A percentile compares a stretch with the other conserved stretches of the same genome.
phyloP scores from a whole-genome alignment of 2,797 vertebrate species.

The Agapornis canus region DNA sequence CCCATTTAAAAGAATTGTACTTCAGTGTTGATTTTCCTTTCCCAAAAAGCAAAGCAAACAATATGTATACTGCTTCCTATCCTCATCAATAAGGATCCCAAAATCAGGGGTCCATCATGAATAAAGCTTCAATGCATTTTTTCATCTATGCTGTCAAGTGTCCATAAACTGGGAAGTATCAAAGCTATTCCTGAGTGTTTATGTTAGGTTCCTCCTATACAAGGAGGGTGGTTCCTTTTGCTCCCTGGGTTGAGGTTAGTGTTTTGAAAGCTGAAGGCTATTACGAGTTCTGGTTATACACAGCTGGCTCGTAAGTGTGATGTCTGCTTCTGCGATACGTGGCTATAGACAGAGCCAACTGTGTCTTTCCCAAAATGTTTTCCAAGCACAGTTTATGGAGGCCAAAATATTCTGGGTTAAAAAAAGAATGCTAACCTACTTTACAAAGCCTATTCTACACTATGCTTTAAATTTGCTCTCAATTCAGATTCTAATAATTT shows the following conservation, averaged over 20 bases:
- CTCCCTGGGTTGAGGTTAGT: not conserved
- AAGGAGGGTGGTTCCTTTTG: not conserved
- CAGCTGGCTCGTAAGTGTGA: not conserved
- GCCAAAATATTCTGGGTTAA: not conserved
- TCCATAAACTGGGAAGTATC: not conserved
- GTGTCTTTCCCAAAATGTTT: not conserved
- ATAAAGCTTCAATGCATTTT: not conserved
- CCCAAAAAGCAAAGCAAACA: not conserved
- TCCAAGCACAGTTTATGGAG: not conserved
- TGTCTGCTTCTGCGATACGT: not conserved
- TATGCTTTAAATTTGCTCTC: not conserved
- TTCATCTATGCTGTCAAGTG: not conserved
- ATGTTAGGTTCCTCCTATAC: not conserved
- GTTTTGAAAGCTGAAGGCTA: constrained; percentile 19
- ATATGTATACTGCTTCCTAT: not conserved
- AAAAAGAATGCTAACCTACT: not conserved
- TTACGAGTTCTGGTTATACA: not conserved
- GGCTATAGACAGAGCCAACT: not conserved
- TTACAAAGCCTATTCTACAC: not conserved
- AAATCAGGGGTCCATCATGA: rapidly evolving
- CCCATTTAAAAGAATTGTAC: not conserved
- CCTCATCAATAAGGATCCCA: not conserved
- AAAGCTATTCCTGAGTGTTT: not conserved
- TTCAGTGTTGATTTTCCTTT: not conserved
- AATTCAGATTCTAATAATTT: not conserved